Base-by-base conservation (phyloP, 2,888 invertebrate genomes). In the Acrobasis consociella region DNA sequence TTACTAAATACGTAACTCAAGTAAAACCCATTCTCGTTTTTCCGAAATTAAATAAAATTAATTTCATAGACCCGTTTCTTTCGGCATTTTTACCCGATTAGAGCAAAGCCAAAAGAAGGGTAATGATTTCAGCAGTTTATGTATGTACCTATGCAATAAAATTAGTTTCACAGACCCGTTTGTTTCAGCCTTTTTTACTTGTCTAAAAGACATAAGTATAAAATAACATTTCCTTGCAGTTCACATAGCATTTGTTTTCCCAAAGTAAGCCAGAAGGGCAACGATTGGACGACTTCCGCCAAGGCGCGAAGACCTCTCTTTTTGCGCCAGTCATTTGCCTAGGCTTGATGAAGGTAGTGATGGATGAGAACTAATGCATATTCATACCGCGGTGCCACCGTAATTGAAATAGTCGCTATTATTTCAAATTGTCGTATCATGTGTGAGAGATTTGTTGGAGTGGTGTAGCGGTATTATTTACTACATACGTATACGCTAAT, bases 321-420 rank as follows among this genome's bases (percentile, higher is more conserved):
- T 75, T 78, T 78, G 67, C 64, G 1, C 3, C 46, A 17, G 65
- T 73, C 72, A 76, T 78, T 76, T 78, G 69, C 72, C 63, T 69
- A 69, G 60, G 64, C 69, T 67, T 72, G 70, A 74, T 74, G 72
- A 68, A 64, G 65, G 52, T 13, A 50, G 11, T 66, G 65, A 62
- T 64, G 53, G 63, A 58, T 16, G 60, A 13, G 55, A 49, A 62
- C 58, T 65, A 67, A 62, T 65, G 67, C 51, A 52, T 60, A 60
- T 60, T 60, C 52, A 60, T 60, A 39, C 16, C 16, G 50, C 16
- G 50, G 9, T 50, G 50, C 59, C 38, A 50, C 10, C 49, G 59
- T 51, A 50, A 60, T 51, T 60, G 60, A 60, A 60, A 60, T 60
- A 39, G 37, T 58, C n/a, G 49, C 49, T 37, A 49, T 59, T 59